Percentiles rank a stretch among this genome's conserved stretches.
These are phyloP conservation scores for Aspidoscelis tigris DNA, from an alignment of 2,113 vertebrate genomes.

Conservation along the genomic window DNA sequence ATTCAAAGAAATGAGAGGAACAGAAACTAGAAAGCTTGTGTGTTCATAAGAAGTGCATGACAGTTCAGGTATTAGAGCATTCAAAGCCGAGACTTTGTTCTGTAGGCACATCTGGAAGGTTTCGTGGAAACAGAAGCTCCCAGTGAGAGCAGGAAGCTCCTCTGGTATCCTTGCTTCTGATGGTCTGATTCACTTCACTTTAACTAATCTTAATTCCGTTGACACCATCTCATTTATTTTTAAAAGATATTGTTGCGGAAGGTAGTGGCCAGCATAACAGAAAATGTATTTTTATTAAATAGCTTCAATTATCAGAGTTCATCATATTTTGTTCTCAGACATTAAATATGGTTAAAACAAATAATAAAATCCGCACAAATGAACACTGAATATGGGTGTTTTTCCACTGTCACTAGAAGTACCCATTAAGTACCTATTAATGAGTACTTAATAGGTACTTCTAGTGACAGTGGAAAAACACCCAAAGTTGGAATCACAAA, in stretches of 20 bases:
- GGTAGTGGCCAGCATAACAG: no score
- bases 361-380: no score
- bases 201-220: not conserved
- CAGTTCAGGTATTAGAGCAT: not conserved
- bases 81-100: slow-evolving; percentile 21
- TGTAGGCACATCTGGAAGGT: slow-evolving; percentile 23
- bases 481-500: not conserved
- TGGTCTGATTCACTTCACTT: not conserved
- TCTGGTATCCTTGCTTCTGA: not conserved
- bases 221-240: not conserved
- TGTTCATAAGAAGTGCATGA: slow-evolving; percentile 14
- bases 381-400: no score
- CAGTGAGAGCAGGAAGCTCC: not conserved
- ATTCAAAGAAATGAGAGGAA: not conserved
- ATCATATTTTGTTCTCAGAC: no score
- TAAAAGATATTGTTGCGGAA: no score
- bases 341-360: no score
- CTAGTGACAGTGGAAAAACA: no score
- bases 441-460: no score
- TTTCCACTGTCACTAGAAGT: no score
- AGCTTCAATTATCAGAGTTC: no score
- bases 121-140: no score
- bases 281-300: not conserved
- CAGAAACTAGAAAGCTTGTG: slow-evolving; percentile 53
- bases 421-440: no score